These are phyloP conservation scores for Hydropsyche tenuis DNA, from an alignment of 1,140 invertebrate genomes.

Conservation along the genomic window DNA sequence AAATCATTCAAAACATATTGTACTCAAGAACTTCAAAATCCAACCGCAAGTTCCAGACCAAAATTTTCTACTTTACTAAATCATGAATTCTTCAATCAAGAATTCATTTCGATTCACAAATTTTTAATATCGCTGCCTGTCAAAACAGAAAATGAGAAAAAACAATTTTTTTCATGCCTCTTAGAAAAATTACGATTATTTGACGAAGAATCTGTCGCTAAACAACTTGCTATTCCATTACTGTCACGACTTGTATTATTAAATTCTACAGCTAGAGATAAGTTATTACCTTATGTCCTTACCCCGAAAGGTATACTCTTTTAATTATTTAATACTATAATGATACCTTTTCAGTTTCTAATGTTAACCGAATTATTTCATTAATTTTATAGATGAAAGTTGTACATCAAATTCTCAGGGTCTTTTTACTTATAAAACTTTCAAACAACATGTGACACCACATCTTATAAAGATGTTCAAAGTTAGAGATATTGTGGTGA, in stretches of 20 bases:
- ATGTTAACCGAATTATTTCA: neutral
- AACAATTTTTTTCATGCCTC: constrained; percentile 76
- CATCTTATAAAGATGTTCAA: constrained; percentile 78
- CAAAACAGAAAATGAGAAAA: constrained; percentile 77
- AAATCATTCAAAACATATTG: constrained; percentile 73
- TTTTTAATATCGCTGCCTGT: constrained; percentile 82
- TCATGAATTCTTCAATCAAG: constrained; percentile 80
- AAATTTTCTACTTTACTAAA: constrained; percentile 68
- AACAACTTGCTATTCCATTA: constrained; percentile 75
- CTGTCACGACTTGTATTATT: constrained; percentile 83
- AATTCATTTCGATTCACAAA: constrained; percentile 81
- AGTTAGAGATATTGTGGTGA: constrained; percentile 74
- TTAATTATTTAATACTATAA: neutral
- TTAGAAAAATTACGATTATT: constrained; percentile 71
- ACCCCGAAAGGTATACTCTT: constrained; percentile 25
- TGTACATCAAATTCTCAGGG: constrained; percentile 55
- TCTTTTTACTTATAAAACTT: constrained; percentile 70
- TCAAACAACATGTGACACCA: constrained; percentile 74
- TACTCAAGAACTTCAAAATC: constrained; percentile 68
- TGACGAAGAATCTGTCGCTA: constrained; percentile 78
- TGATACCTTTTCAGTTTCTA: neutral
- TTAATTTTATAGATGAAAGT: constrained; percentile 13
- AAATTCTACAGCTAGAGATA: constrained; percentile 76
- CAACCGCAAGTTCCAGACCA: constrained; percentile 65
- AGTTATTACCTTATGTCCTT: constrained; percentile 74